Conservation (phyloP, 2,888 invertebrate genomes). For the Mythimna impura region DNA sequence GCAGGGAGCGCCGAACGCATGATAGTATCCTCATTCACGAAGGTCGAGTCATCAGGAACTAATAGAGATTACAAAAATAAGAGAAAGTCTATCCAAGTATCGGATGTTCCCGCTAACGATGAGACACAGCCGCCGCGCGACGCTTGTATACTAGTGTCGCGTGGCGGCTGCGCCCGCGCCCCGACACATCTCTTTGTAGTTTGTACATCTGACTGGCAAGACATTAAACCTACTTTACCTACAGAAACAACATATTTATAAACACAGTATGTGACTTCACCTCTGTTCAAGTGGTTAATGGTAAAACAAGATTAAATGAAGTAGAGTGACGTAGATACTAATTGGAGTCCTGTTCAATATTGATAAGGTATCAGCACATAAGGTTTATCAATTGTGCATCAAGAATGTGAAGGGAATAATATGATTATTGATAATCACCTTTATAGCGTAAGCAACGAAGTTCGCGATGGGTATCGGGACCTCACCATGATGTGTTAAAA, state of each 20-base stretch:
- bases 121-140: not conserved
- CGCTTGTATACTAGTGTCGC: not conserved
- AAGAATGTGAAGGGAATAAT: not conserved
- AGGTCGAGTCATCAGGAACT: constrained; percentile 34
- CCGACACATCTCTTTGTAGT: constrained; percentile 26
- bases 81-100: constrained; percentile 52
- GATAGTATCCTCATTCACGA: not conserved
- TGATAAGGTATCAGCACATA: constrained; percentile 19
- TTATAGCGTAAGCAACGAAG: not conserved
- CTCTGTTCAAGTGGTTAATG: constrained; percentile 1
- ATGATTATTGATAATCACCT: constrained; percentile 10
- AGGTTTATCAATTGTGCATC: constrained; percentile 8
- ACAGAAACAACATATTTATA: constrained; percentile 12
- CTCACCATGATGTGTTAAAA: too few species aligned
- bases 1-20: not conserved
- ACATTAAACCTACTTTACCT: not conserved
- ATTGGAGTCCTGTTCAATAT: constrained; percentile 9
- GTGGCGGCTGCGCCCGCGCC: constrained; percentile 21
- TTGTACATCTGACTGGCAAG: constrained; percentile 25
- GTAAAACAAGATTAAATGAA: constrained; percentile 9
- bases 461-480: too few species aligned
- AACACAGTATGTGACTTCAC: not conserved
- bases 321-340: constrained; percentile 13
- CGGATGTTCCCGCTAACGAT: constrained; percentile 31
- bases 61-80: constrained; percentile 36